phyloP scores from a whole-genome alignment of 1,140 invertebrate genomes.

The Nephotettix cincticeps region DNA sequence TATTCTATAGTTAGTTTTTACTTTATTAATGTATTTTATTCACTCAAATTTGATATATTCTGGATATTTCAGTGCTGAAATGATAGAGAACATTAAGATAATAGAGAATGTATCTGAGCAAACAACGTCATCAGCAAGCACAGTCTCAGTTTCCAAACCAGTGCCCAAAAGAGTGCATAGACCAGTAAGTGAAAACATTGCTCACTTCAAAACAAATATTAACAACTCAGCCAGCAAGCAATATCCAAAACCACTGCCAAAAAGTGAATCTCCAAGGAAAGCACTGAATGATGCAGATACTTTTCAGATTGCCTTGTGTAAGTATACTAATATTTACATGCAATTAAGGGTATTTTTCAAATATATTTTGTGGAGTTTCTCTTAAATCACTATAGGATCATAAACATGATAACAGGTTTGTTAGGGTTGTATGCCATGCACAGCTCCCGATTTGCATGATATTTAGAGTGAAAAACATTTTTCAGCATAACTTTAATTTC shows the following conservation, averaged over 20 bases:
- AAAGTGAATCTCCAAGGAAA: conserved; percentile 39
- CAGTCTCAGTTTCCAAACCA: conserved; percentile 56
- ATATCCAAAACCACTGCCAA: background rate
- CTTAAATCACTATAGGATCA: no score
- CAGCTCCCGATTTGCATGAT: no score
- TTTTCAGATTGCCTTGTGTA: conserved; percentile 18
- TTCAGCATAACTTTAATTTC: no score
- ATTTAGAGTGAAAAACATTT: no score
- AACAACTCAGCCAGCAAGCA: conserved; percentile 35
- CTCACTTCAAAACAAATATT: conserved; percentile 43
- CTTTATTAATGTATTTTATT: conserved; percentile 20
- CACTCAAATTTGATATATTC: background rate
- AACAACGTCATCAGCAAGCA: conserved; percentile 48
- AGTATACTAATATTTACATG: conserved; percentile 23
- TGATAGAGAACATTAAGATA: conserved; percentile 61
- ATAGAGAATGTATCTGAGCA: conserved; percentile 54
- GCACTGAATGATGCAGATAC: conserved; percentile 14
- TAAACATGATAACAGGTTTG: no score
- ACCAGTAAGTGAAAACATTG: conserved; percentile 52
- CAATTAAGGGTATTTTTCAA: no score
- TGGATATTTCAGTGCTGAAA: conserved; percentile 54
- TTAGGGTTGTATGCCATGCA: no score
- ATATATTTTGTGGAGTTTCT: no score
- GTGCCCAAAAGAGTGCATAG: conserved; percentile 54
- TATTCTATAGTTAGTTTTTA: background rate